These are phyloP conservation scores for Maccullochella peelii DNA, from an alignment of 2,113 vertebrate species.

Conservation along the genomic window DNA sequence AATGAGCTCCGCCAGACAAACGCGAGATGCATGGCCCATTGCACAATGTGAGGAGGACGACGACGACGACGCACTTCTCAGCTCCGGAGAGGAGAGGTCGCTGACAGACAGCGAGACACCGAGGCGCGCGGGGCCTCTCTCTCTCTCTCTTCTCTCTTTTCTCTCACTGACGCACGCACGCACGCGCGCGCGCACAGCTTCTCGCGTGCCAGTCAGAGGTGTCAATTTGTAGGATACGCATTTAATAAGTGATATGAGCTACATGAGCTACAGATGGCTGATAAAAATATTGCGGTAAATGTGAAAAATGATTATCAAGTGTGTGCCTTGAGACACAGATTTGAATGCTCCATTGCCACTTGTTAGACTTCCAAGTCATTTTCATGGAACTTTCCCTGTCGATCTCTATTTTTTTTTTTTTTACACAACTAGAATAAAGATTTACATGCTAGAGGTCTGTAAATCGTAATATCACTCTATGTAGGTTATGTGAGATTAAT, in stretches of 20 bases:
- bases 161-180: not conserved
- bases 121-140: conserved; percentile 24
- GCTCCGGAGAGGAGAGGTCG: conserved; percentile 80
- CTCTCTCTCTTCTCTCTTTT: not conserved
- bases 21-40: conserved; percentile 81
- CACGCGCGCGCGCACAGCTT: not conserved
- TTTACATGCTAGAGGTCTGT: not conserved
- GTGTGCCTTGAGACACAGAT: conserved; percentile 16
- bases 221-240: not conserved
- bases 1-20: conserved; percentile 84
- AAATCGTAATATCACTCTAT: conserved; percentile 5
- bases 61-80: conserved; percentile 68
- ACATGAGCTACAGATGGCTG: conserved; percentile 19
- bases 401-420: not conserved
- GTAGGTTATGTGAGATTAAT: conserved; percentile 29
- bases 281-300: conserved; percentile 21
- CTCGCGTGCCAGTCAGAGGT: conserved; percentile 12
- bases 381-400: conserved; percentile 12
- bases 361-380: conserved; percentile 32
- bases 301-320: conserved; percentile 28
- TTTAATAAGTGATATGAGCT: not conserved
- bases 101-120: conserved; percentile 77
- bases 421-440: not conserved
- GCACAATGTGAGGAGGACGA: conserved; percentile 72
- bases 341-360: conserved; percentile 16